Percentiles rank a stretch among this genome's conserved stretches.
These are phyloP conservation scores for Molossus molossus DNA, from an alignment of 2,797 vertebrate genomes.

Conservation along the genomic window DNA sequence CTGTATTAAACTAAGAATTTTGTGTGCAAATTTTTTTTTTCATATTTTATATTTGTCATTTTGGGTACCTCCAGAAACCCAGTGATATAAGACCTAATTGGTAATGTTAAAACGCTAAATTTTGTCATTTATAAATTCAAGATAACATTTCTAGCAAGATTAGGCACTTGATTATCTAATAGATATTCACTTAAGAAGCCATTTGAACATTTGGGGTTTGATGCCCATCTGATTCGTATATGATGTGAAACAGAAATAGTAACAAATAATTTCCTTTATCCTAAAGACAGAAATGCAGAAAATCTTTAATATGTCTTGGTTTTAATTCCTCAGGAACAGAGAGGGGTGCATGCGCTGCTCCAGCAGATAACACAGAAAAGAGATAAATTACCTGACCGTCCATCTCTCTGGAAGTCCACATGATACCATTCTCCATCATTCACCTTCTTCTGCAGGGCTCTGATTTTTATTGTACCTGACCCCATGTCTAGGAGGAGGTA, in stretches of 20 bases:
- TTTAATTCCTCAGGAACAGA: not conserved
- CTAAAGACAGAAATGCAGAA: slow-evolving; percentile 9
- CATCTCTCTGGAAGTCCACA: slow-evolving; percentile 98
- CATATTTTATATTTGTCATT: slow-evolving; percentile 55
- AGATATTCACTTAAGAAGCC: slow-evolving; percentile 75
- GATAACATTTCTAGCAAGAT: slow-evolving; percentile 81
- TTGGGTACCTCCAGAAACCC: slow-evolving; percentile 40
- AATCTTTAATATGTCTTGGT: not conserved
- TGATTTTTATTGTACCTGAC: slow-evolving; percentile 98
- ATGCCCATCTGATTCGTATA: slow-evolving; percentile 63
- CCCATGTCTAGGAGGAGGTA: slow-evolving; percentile 99
- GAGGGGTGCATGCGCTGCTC: accelerated
- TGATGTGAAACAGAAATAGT: not conserved
- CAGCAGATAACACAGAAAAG: not conserved
- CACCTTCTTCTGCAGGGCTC: slow-evolving; percentile 97
- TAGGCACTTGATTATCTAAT: slow-evolving; percentile 75
- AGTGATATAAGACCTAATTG: slow-evolving; percentile 38
- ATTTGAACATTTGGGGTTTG: slow-evolving; percentile 65
- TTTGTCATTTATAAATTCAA: slow-evolving; percentile 72
- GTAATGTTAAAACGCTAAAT: not conserved
- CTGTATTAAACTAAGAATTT: not conserved
- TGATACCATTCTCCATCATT: slow-evolving; percentile 99
- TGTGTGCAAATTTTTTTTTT: not conserved
- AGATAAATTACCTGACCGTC: slow-evolving; percentile 94
- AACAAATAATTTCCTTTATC: not conserved